These are phyloP conservation scores for Aplysina aerophoba DNA, from an alignment of 37 sponge, comb jelly and placozoan species.

Conservation along the genomic window DNA sequence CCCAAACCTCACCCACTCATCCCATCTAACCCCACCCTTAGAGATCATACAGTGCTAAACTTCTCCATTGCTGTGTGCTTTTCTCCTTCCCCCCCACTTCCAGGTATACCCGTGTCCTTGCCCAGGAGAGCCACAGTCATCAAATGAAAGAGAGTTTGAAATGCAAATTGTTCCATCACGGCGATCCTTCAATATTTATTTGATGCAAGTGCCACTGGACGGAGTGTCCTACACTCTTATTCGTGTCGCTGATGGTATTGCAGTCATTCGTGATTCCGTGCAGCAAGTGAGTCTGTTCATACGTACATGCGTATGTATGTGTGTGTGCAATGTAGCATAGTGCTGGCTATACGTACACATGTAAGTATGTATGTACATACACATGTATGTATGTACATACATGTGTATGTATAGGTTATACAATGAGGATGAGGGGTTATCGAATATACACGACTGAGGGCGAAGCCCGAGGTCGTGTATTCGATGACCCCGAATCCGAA, in stretches of 20 bases:
- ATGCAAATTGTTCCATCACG: not conserved
- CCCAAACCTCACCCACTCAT: too few species aligned
- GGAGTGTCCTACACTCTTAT: not conserved
- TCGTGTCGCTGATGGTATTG: not conserved
- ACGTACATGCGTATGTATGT: too few species aligned
- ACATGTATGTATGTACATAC: not conserved
- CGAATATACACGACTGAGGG: too few species aligned
- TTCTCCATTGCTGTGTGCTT: too few species aligned
- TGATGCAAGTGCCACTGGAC: not conserved
- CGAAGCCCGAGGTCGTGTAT: too few species aligned
- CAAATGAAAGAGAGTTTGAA: not conserved
- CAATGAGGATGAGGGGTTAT: too few species aligned
- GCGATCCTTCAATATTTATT: not conserved
- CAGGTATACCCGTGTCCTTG: not conserved
- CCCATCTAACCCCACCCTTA: too few species aligned
- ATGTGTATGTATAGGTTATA: too few species aligned
- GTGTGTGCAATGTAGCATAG: not conserved
- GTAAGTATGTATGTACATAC: not conserved
- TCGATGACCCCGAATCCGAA: too few species aligned
- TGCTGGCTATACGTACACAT: not conserved
- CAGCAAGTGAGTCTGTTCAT: slow-evolving; percentile 1
- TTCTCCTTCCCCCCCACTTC: too few species aligned
- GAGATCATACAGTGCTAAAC: too few species aligned
- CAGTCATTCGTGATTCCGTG: not conserved
- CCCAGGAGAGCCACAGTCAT: not conserved